These are phyloP conservation scores for Arnoldichthys spilopterus DNA, from an alignment of 2,797 vertebrate genomes.

Conservation along the genomic window DNA sequence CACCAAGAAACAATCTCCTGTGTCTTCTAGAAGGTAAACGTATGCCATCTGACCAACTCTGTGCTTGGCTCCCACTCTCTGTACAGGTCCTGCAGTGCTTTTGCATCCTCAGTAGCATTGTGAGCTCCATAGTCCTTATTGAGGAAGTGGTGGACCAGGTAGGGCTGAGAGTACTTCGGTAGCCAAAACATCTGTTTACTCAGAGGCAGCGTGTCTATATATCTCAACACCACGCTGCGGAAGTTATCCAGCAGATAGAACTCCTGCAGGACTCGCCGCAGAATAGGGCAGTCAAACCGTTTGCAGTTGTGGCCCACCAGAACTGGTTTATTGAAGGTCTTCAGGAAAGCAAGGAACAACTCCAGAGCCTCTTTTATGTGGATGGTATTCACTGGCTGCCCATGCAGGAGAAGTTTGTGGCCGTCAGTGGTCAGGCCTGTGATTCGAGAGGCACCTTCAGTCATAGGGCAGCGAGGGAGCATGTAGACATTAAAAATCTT, in stretches of 20 bases:
- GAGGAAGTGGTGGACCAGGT: slow-evolving; percentile 63
- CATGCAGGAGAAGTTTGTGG: neutral
- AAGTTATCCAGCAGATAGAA: slow-evolving; percentile 56
- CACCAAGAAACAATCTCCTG: neutral
- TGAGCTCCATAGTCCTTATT: slow-evolving; percentile 63
- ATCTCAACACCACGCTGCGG: slow-evolving; percentile 48
- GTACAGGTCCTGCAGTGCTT: slow-evolving; percentile 70
- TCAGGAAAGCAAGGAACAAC: slow-evolving; percentile 70
- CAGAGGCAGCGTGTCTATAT: slow-evolving; percentile 71
- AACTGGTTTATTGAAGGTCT: slow-evolving; percentile 60
- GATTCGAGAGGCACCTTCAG: slow-evolving; percentile 30
- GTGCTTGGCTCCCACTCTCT: slow-evolving; percentile 40
- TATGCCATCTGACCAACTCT: fast-evolving
- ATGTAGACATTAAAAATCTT: slow-evolving; percentile 63
- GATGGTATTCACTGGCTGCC: slow-evolving; percentile 28
- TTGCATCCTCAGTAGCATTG: slow-evolving; percentile 69
- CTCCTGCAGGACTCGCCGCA: slow-evolving; percentile 58
- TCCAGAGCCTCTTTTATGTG: slow-evolving; percentile 55
- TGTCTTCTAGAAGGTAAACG: neutral
- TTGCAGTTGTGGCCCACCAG: slow-evolving; percentile 71
- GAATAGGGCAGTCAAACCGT: slow-evolving; percentile 67
- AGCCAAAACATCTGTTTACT: slow-evolving; percentile 56
- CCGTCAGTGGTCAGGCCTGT: slow-evolving; percentile 62
- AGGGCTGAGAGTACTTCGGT: slow-evolving; percentile 43
- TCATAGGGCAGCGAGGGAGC: slow-evolving; percentile 60